Evolutionary conservation across 2,113 vertebrate species (phyloP).

Genomic region (Hirundichthys speculiger): DNA sequence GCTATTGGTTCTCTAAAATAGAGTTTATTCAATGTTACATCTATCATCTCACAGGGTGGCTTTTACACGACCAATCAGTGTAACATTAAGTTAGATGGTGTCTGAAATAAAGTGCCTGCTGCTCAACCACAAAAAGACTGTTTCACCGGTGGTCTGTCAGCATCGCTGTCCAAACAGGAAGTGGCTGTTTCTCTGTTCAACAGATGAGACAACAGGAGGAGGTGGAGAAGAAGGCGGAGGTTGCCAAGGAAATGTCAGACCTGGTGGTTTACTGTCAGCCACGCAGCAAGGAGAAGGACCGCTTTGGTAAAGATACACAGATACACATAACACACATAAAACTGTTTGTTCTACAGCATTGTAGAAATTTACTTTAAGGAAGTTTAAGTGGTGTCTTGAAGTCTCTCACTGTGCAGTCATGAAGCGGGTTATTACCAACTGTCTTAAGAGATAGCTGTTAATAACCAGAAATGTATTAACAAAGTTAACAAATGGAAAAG

Average conservation of each 20-base stretch:
- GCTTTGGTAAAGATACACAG: slow-evolving; percentile 82
- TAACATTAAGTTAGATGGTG: background rate
- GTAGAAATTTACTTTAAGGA: no score
- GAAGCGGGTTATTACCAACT: no score
- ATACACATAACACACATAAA: fast-evolving
- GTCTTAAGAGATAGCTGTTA: no score
- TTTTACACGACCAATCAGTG: background rate
- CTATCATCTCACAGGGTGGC: no score
- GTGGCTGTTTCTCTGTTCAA: slow-evolving; percentile 25
- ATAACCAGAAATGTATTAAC: no score
- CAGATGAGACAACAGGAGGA: slow-evolving; percentile 87
- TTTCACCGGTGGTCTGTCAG: slow-evolving; percentile 4
- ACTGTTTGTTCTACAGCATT: no score
- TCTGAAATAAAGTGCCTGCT: background rate
- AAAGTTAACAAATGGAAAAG: no score
- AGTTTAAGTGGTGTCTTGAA: no score
- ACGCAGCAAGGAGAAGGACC: slow-evolving; percentile 94
- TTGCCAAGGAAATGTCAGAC: slow-evolving; percentile 95
- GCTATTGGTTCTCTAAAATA: no score
- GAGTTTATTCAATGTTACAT: no score
- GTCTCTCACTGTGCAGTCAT: no score
- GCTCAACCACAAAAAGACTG: background rate
- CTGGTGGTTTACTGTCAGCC: slow-evolving; percentile 96
- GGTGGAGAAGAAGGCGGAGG: slow-evolving; percentile 89
- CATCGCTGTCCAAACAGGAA: slow-evolving; percentile 34